Conservation (phyloP, 1,140 invertebrate genomes). For the Paraescarpia echinospica region DNA sequence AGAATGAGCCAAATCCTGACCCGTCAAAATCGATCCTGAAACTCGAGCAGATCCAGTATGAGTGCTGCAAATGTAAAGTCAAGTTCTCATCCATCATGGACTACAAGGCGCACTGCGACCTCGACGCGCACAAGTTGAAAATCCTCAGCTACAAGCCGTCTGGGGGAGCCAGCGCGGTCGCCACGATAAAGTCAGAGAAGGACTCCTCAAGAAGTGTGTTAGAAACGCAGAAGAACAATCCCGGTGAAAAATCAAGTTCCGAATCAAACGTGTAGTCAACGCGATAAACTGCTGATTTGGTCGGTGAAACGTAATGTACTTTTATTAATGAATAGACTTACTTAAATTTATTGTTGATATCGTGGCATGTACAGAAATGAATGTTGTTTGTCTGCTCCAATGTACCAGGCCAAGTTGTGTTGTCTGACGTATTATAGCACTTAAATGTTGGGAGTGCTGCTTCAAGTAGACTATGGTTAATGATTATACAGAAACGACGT, state of each 20-base stretch:
- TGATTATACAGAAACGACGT: background rate
- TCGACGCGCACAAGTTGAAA: background rate
- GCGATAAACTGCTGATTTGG: background rate
- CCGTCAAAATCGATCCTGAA: slow-evolving; percentile 53
- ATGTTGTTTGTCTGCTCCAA: background rate
- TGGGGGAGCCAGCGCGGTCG: background rate
- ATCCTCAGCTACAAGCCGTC: background rate
- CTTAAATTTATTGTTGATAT: background rate
- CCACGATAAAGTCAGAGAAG: background rate
- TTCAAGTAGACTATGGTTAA: background rate
- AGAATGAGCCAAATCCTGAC: slow-evolving; percentile 62
- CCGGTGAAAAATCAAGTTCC: background rate
- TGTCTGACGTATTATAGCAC: background rate
- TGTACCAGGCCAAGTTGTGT: background rate
- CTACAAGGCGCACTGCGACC: slow-evolving; percentile 15
- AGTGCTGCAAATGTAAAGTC: slow-evolving; percentile 68
- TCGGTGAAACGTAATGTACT: background rate
- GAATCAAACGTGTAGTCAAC: background rate
- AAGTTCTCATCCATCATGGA: background rate
- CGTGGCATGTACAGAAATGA: background rate
- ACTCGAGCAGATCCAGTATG: slow-evolving; percentile 65
- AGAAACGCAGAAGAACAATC: background rate
- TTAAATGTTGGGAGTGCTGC: background rate
- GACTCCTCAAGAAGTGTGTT: background rate
- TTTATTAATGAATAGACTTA: background rate